phyloP scores from a whole-genome alignment of 2,888 invertebrate genomes.

The Corbicula japonica region DNA sequence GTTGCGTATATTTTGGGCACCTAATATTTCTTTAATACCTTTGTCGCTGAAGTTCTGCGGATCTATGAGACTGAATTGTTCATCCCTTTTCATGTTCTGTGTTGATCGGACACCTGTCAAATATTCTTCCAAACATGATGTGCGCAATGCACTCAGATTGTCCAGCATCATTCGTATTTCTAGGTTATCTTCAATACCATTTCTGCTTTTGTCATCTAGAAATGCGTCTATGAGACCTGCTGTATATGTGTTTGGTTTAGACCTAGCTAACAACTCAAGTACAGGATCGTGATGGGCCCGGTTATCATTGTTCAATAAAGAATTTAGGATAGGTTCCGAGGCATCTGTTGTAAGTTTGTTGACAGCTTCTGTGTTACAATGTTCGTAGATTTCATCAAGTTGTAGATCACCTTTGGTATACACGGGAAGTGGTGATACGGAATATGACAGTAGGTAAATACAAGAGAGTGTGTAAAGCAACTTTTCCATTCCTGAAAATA shows the following conservation, averaged over 20 bases:
- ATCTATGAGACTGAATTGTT: constrained; percentile 1
- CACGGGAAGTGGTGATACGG: neutral
- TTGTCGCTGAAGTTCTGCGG: constrained; percentile 12
- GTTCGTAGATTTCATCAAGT: constrained; percentile 7
- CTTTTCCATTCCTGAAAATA: constrained; percentile 25
- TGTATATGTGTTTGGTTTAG: too few species aligned
- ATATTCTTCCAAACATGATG: constrained; percentile 6
- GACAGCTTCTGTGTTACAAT: constrained; percentile 1
- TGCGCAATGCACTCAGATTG: neutral
- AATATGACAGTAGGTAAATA: neutral
- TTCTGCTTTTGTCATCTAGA: too few species aligned
- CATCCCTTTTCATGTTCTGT: constrained; percentile 14
- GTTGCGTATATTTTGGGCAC: neutral
- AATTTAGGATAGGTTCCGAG: neutral
- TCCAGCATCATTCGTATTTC: neutral
- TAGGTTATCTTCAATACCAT: neutral
- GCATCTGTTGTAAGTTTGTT: neutral
- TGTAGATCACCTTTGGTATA: neutral
- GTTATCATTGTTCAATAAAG: too few species aligned
- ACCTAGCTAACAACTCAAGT: too few species aligned
- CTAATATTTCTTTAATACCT: constrained; percentile 2
- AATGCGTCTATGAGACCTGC: too few species aligned
- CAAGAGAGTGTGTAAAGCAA: neutral
- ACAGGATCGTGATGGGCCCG: too few species aligned
- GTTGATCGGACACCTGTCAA: neutral